These are phyloP conservation scores for Eupithecia vulgata DNA, from an alignment of 2,888 invertebrate species.

Conservation along the genomic window DNA sequence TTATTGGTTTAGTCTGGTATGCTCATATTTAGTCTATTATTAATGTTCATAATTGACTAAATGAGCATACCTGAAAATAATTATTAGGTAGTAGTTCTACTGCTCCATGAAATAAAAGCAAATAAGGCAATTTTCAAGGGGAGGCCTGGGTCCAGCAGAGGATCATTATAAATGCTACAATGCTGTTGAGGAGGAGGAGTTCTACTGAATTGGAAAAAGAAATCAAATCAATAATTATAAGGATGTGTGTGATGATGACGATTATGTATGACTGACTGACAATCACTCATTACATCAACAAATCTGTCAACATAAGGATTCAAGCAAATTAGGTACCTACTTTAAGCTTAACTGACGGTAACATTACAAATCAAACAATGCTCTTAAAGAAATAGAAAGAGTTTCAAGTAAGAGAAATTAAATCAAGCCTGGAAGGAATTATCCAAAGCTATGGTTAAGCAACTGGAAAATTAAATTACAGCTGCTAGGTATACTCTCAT, in stretches of 20 bases:
- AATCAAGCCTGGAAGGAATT: constrained; percentile 8
- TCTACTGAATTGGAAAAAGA: neutral
- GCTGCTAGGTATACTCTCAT: neutral
- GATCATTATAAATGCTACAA: too few relatives aligned
- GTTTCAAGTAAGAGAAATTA: neutral
- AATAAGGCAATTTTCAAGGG: too few relatives aligned
- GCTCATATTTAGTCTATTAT: too few relatives aligned
- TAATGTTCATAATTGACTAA: too few relatives aligned
- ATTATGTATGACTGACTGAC: neutral
- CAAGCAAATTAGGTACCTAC: neutral
- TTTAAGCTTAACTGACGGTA: neutral
- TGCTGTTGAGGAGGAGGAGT: too few relatives aligned
- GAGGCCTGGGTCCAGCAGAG: too few relatives aligned
- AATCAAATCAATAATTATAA: neutral
- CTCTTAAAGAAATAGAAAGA: neutral
- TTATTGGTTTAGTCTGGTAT: neutral
- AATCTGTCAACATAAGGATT: neutral
- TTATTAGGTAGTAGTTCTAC: too few relatives aligned
- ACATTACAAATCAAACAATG: neutral
- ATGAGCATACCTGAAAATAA: too few relatives aligned
- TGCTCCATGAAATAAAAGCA: too few relatives aligned
- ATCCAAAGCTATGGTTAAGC: neutral
- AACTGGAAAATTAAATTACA: constrained; percentile 14
- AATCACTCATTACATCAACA: neutral
- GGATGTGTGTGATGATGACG: too few relatives aligned